Conservation (phyloP, 2,113 vertebrate species). For the Willisornis vidua region DNA sequence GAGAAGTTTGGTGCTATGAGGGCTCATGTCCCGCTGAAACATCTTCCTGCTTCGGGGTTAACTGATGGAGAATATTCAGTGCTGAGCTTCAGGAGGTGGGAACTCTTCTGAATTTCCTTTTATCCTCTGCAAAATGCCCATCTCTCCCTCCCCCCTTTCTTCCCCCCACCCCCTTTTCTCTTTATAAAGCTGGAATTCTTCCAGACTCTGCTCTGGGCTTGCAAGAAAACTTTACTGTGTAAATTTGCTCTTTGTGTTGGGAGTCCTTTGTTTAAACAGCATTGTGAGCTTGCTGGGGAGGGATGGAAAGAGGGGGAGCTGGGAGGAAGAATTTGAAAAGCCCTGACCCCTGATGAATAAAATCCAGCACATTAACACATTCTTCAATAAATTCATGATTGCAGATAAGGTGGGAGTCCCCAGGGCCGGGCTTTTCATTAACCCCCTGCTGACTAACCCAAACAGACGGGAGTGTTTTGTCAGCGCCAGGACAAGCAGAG, state of each 20-base stretch:
- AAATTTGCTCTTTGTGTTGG: conserved; percentile 90
- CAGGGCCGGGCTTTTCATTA: conserved; percentile 73
- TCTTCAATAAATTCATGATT: conserved; percentile 74
- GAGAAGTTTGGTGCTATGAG: not conserved
- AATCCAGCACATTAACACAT: conserved; percentile 78
- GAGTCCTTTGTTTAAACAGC: conserved; percentile 88
- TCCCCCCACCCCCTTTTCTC: conserved; percentile 37
- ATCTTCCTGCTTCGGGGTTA: not conserved
- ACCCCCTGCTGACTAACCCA: conserved; percentile 73
- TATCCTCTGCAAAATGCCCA: conserved; percentile 63
- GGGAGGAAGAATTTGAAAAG: conserved; percentile 82
- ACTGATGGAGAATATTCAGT: conserved; percentile 29
- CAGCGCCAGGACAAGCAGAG: conserved; percentile 61
- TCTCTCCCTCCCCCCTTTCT: conserved; percentile 63
- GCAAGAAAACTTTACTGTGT: conserved; percentile 89
- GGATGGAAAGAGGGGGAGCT: conserved; percentile 67
- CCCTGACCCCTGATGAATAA: conserved; percentile 77
- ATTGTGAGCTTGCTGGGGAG: conserved; percentile 84
- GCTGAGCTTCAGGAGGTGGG: conserved; percentile 64
- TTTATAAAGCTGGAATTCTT: conserved; percentile 82
- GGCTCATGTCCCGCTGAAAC: not conserved
- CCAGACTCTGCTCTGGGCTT: conserved; percentile 86
- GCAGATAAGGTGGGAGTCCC: conserved; percentile 73
- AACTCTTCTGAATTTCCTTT: conserved; percentile 65
- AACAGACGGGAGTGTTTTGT: conserved; percentile 70